Evolutionary conservation across 2,797 vertebrate species (phyloP).

Genomic region (Xiphophorus birchmanni): DNA sequence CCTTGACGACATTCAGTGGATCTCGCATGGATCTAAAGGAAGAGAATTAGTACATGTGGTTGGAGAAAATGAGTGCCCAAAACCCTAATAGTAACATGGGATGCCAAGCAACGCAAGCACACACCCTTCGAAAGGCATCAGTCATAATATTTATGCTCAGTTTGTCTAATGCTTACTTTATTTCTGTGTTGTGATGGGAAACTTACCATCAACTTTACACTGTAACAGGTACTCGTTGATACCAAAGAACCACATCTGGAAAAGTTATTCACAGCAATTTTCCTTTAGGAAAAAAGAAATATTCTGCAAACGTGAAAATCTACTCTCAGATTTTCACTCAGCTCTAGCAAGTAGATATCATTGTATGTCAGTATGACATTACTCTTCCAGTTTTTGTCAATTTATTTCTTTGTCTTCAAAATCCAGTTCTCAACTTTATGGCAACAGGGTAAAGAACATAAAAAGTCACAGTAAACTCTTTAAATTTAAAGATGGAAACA

Average conservation of each 20-base stretch:
- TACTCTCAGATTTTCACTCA: constrained; percentile 45
- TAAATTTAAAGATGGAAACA: background rate
- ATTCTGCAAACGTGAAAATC: constrained; percentile 51
- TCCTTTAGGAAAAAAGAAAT: constrained; percentile 33
- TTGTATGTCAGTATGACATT: constrained; percentile 58
- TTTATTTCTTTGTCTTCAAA: constrained; percentile 39
- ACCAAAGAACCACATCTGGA: constrained; percentile 62
- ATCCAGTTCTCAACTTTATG: constrained; percentile 8
- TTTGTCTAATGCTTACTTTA: constrained; percentile 56
- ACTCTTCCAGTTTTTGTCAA: constrained; percentile 39
- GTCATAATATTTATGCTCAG: constrained; percentile 75
- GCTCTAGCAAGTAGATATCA: constrained; percentile 53
- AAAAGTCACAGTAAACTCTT: background rate
- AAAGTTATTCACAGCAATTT: constrained; percentile 42
- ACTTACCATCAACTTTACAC: constrained; percentile 41
- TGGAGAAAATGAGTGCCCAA: constrained; percentile 63
- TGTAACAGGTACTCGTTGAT: constrained; percentile 53
- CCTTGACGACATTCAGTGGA: constrained; percentile 9
- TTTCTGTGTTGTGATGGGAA: constrained; percentile 31
- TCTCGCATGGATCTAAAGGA: constrained; percentile 45
- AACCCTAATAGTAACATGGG: constrained; percentile 56
- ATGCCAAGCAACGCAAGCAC: constrained; percentile 60
- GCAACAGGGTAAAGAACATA: background rate
- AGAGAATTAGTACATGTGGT: constrained; percentile 37
- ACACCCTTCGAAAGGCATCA: constrained; percentile 65